Base-by-base conservation (phyloP, 2,113 vertebrate genomes). In the Aramus guarauna region DNA sequence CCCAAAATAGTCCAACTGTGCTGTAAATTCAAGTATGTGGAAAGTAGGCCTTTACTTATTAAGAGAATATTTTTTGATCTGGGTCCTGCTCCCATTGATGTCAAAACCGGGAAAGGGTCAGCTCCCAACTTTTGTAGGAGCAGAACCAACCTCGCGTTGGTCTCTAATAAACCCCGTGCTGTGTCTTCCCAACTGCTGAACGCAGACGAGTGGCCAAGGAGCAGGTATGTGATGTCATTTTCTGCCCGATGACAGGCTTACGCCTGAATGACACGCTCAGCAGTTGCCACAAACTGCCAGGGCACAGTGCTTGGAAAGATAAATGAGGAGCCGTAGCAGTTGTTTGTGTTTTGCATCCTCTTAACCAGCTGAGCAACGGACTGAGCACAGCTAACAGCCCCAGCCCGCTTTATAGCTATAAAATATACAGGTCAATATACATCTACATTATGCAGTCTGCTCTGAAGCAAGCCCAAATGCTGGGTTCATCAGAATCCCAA, bases 1-100 rank as follows among this genome's bases (percentile, higher is more conserved):
- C 84, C 60, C 58, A 9, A 16, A 69, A 81, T 4, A 63, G 90
- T 67, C 73, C 63, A 39, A 60, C 47, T 68, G 59, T 62, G 88
- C 83, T 85, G 58, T 73, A 58, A 81, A 87, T 94, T 93, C 94
- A 88, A 93, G 87, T 92, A 45, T 75, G 41, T 77, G 91, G 90
- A 91, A 94, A 84, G 43, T 7, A 64, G 50, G 64, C 56, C 17
- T 76, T 72, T 56, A 67, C 37, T 50, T 47, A 22, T 1, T 29
- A 24, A 9, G 55, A 71, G 24, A 55, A 15, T 62, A 7, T 45
- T 32, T 55, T 69, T 66, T 60, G 26, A 50, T 32, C 13, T 15
- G 41, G 62, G 37, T 79, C 27, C 39, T 88, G 72, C 72, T 79
- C 72, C 50, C 32, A 27, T 1, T 9, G 36, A 12, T 63, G 7